Evolutionary conservation across 2,888 invertebrate genomes (phyloP).

Genomic region (Nephrotoma guestfalica): DNA sequence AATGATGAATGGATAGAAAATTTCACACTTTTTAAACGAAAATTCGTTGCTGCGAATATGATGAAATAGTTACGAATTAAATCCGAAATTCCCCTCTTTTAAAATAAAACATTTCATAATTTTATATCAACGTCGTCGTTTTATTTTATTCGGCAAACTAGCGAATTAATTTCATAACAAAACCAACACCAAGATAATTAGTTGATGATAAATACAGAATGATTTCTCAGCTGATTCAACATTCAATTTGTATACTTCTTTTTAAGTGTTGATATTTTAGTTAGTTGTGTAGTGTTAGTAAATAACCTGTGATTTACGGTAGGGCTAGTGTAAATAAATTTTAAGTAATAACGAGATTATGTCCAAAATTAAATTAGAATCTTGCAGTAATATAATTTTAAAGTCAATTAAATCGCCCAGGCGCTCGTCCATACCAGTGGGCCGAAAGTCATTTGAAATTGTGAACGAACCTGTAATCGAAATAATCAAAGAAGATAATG

Average conservation of each 20-base stretch:
- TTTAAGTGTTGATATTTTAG: no score
- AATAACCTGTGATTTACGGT: background rate
- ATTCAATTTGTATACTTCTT: background rate
- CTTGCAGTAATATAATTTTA: background rate
- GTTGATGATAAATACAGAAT: background rate
- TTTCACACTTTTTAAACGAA: background rate
- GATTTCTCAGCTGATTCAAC: background rate
- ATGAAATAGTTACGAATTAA: background rate
- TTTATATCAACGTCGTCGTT: background rate
- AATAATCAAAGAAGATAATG: constrained; percentile 37
- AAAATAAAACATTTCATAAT: background rate
- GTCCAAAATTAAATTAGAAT: background rate
- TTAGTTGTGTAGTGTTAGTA: no score
- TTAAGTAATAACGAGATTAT: background rate
- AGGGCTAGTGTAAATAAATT: no score
- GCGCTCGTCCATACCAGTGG: no score
- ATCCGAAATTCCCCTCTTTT: background rate
- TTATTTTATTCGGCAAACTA: background rate
- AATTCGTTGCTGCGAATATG: background rate
- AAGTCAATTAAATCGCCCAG: background rate
- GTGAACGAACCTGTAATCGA: constrained; percentile 30
- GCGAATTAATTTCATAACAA: background rate
- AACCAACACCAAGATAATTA: background rate
- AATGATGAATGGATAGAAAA: background rate
- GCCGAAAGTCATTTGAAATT: no score